phyloP scores from a whole-genome alignment of 2,888 invertebrate genomes.

The Odontocolon sp. region DNA sequence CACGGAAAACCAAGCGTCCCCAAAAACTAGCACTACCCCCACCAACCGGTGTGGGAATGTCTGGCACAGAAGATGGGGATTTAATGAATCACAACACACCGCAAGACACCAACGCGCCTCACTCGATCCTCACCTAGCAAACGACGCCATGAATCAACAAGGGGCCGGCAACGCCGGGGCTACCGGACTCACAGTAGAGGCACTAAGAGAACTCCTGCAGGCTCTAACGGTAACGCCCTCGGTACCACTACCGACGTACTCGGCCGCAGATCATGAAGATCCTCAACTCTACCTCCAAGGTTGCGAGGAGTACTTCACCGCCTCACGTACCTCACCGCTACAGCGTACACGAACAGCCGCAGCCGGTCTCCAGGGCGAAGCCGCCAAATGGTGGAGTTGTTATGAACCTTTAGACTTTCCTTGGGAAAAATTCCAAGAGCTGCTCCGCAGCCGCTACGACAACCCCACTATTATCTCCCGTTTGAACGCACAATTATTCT shows the following conservation, averaged over 20 bases:
- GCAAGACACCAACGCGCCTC: too few species aligned
- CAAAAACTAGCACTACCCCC: background rate
- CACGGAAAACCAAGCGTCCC: too few species aligned
- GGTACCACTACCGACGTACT: background rate
- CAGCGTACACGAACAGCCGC: background rate
- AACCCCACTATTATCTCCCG: background rate
- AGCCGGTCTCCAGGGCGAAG: background rate
- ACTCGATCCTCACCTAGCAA: too few species aligned
- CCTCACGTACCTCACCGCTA: background rate
- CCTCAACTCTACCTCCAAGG: background rate
- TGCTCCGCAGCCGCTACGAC: background rate
- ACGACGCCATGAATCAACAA: too few species aligned
- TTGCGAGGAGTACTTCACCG: background rate
- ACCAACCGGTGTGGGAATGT: too few species aligned
- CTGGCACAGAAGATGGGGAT: too few species aligned
- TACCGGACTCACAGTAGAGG: too few species aligned
- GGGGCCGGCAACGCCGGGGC: too few species aligned
- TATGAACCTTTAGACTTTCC: background rate
- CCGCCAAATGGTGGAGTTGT: background rate
- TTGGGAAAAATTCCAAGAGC: background rate
- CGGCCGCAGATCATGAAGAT: background rate
- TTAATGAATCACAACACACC: too few species aligned
- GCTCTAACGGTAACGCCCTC: too few species aligned
- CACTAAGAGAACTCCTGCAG: too few species aligned
- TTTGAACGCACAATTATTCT: background rate